These are phyloP conservation scores for Tribolium freemani DNA, from an alignment of 2,888 invertebrate species.

Conservation along the genomic window DNA sequence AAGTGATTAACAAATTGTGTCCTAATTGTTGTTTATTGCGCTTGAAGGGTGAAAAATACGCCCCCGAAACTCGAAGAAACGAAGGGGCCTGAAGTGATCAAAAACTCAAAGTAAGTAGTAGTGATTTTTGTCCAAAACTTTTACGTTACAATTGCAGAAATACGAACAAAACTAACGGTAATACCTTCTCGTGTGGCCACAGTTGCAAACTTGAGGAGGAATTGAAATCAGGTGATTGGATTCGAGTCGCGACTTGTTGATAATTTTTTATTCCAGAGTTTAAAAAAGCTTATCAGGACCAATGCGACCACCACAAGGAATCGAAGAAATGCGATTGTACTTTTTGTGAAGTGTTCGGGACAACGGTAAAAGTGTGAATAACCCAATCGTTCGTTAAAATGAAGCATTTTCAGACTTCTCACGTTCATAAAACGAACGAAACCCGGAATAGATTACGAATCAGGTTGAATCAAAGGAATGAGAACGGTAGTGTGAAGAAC, in stretches of 20 bases:
- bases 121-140: constrained; percentile 2
- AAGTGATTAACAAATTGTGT: constrained; percentile 5
- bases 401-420: constrained; percentile 46
- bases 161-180: constrained; percentile 34
- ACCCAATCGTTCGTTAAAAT: neutral
- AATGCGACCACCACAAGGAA: constrained; percentile 60
- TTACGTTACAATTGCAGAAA: constrained; percentile 23
- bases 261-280: constrained; percentile 46
- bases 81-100: constrained; percentile 8
- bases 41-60: constrained; percentile 18
- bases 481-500: constrained; percentile 12
- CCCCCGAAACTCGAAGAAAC: constrained; percentile 11
- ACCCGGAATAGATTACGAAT: constrained; percentile 63
- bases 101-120: constrained; percentile 16
- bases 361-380: constrained; percentile 52
- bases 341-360: constrained; percentile 65
- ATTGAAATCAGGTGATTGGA: constrained; percentile 45
- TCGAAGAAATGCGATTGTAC: constrained; percentile 65
- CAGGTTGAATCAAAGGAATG: constrained; percentile 60
- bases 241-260: too few species aligned
- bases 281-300: constrained; percentile 54
- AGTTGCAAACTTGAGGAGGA: constrained; percentile 53
- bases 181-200: constrained; percentile 49
- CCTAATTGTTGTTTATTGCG: neutral
- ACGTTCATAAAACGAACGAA: constrained; percentile 61